phyloP scores from a whole-genome alignment of 1,140 invertebrate genomes.

The Chironomus striatipennis region DNA sequence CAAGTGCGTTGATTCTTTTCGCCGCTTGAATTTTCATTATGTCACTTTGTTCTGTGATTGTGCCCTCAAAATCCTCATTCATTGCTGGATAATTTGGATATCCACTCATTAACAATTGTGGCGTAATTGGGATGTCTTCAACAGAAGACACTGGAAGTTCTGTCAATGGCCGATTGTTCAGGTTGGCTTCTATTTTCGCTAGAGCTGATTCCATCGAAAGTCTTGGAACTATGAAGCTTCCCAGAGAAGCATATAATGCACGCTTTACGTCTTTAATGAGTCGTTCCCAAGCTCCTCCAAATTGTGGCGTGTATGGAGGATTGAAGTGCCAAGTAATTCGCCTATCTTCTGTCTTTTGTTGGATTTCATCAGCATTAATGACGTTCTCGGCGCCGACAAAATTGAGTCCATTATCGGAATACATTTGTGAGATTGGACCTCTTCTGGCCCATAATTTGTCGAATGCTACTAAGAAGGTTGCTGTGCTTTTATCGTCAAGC shows the following conservation, averaged over 20 bases:
- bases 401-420: slow-evolving; percentile 31
- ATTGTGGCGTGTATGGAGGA: slow-evolving; percentile 29
- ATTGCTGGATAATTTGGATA: too few species aligned
- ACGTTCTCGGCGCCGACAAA: slow-evolving; percentile 28
- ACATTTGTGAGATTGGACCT: background rate
- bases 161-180: slow-evolving; percentile 29
- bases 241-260: background rate
- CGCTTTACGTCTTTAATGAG: slow-evolving; percentile 26
- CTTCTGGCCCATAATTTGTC: background rate
- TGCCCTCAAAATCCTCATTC: too few species aligned
- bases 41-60: too few species aligned
- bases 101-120: slow-evolving; percentile 27
- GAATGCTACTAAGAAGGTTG: slow-evolving; percentile 17
- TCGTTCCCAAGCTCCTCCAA: slow-evolving; percentile 32
- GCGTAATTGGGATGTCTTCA: slow-evolving; percentile 29
- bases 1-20: too few species aligned
- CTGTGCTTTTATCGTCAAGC: slow-evolving; percentile 23
- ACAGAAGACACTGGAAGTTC: slow-evolving; percentile 27
- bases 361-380: background rate
- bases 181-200: background rate
- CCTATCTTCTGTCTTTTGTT: too few species aligned
- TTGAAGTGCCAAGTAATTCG: slow-evolving; percentile 27
- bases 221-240: too few species aligned
- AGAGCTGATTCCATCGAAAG: too few species aligned
- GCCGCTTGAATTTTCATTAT: too few species aligned